phyloP scores from a whole-genome alignment of 92 coral and sea anemone genomes.

The Porites lobata region DNA sequence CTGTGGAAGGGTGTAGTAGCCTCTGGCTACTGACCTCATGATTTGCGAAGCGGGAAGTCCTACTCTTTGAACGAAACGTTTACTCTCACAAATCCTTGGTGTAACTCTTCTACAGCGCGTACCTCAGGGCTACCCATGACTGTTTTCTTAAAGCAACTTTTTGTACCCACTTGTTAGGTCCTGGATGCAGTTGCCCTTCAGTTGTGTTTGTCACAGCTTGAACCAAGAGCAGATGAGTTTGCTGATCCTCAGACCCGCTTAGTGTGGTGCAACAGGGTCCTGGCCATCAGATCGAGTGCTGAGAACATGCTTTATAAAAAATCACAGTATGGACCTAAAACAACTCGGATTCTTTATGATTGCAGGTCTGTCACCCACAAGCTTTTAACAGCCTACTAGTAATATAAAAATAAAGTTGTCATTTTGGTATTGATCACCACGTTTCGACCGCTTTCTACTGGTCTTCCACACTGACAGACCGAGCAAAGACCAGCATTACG shows the following conservation, averaged over 20 bases:
- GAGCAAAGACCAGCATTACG: no score
- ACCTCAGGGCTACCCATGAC: no score
- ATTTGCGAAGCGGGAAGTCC: no score
- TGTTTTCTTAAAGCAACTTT: no score
- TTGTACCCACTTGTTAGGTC: conserved; percentile 40
- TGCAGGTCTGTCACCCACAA: conserved; percentile 77
- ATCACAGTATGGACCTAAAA: conserved; percentile 41
- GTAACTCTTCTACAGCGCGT: no score
- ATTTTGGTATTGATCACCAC: not conserved
- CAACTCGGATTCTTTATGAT: conserved; percentile 40
- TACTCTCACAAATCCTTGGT: no score
- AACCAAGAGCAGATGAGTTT: conserved; percentile 73
- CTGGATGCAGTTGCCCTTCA: conserved; percentile 87
- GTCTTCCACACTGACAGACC: no score
- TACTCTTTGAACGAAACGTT: no score
- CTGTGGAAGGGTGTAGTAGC: no score
- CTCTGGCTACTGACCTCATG: no score
- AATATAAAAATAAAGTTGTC: not conserved
- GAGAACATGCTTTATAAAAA: conserved; percentile 61
- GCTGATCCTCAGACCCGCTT: conserved; percentile 51
- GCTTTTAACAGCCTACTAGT: not conserved
- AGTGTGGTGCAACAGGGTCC: conserved; percentile 90
- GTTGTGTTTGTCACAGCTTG: conserved; percentile 75
- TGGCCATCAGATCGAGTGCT: conserved; percentile 71
- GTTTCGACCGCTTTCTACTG: no score